Conservation (phyloP, 2,113 vertebrate species). For the Chaetodon auriga region DNA sequence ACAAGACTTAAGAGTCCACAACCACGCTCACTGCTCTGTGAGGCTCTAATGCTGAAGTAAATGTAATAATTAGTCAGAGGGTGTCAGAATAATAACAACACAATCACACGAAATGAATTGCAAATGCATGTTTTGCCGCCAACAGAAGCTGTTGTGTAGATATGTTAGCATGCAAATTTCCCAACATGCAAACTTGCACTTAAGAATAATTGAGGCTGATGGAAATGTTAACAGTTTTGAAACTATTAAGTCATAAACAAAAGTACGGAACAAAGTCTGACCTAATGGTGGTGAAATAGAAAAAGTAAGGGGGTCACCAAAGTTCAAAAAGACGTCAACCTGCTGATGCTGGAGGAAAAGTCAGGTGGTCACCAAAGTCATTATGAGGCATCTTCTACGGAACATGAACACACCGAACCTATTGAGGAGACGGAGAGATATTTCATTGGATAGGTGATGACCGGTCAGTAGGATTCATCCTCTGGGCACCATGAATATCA, state of each 20-base stretch:
- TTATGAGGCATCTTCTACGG: constrained; percentile 1
- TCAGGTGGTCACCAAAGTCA: background rate
- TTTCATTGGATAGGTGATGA: background rate
- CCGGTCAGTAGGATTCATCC: background rate
- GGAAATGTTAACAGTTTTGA: background rate
- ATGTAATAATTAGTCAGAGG: constrained; percentile 1
- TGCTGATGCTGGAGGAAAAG: too few species aligned
- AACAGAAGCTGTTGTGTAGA: background rate
- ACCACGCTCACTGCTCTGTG: background rate
- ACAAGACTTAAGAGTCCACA: background rate
- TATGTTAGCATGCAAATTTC: background rate
- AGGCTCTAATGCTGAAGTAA: background rate
- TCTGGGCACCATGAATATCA: background rate
- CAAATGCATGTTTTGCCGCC: background rate
- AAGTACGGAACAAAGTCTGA: background rate
- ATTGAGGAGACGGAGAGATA: background rate
- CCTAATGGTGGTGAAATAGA: too few species aligned
- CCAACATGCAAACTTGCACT: background rate
- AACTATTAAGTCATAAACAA: background rate
- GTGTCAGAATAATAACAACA: background rate
- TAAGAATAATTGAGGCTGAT: background rate
- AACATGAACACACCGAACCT: background rate
- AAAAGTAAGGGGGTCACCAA: too few species aligned
- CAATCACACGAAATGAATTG: background rate
- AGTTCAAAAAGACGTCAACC: background rate